phyloP scores from a whole-genome alignment of 2,797 vertebrate genomes.

The Danio kyathit region DNA sequence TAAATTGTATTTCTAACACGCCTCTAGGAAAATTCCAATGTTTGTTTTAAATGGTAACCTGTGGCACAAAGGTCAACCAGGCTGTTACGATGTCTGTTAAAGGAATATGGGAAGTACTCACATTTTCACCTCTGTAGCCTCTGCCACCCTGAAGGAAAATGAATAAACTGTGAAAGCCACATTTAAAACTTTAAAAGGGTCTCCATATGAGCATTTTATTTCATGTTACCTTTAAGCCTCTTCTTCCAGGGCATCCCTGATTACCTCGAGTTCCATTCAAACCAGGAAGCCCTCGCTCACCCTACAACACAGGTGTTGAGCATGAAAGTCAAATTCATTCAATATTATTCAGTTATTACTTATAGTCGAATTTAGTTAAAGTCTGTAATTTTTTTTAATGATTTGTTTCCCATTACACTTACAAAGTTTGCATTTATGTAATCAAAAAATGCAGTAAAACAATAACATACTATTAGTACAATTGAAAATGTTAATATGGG shows the following conservation, averaged over 20 bases:
- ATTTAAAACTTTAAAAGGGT: neutral
- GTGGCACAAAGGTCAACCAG: too few relatives aligned
- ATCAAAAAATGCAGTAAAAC: neutral
- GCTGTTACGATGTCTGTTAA: too few relatives aligned
- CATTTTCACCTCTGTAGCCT: conserved; percentile 81
- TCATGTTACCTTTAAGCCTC: conserved; percentile 80
- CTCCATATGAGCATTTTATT: neutral
- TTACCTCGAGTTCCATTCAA: conserved; percentile 80
- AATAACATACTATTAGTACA: neutral
- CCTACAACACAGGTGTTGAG: conserved; percentile 71
- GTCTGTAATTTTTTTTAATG: too few relatives aligned
- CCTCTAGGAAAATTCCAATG: too few relatives aligned
- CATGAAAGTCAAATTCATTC: neutral
- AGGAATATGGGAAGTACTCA: conserved; percentile 69
- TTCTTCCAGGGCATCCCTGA: conserved; percentile 81
- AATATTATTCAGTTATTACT: neutral
- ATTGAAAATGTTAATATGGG: neutral
- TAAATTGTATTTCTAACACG: too few relatives aligned
- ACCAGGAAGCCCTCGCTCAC: conserved; percentile 82
- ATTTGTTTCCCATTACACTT: too few relatives aligned
- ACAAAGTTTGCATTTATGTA: too few relatives aligned
- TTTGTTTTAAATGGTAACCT: too few relatives aligned
- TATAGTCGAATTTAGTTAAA: too few relatives aligned
- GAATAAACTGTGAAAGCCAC: neutral
- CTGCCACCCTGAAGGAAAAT: conserved; percentile 78